A percentile compares a stretch with the other conserved stretches of the same genome.
phyloP scores from a whole-genome alignment of 1,140 invertebrate species.

The Aphelenchoides fujianensis region DNA sequence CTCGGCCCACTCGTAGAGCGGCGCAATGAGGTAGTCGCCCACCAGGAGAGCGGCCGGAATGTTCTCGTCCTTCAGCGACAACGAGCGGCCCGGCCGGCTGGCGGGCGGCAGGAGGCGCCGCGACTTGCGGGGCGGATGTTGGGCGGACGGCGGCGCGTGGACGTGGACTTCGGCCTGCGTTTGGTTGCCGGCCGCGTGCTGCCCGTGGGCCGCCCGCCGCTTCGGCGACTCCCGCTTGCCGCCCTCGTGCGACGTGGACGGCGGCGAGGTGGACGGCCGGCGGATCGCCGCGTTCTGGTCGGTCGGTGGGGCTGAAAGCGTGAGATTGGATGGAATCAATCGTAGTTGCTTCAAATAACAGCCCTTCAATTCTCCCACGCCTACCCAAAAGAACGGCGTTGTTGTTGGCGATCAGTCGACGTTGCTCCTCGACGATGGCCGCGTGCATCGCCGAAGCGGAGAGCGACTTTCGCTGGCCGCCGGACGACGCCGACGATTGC shows the following conservation, averaged over 20 bases:
- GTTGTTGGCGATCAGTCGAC: slow-evolving; percentile 17
- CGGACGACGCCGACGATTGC: slow-evolving; percentile 22
- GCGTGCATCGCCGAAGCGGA: slow-evolving; percentile 36
- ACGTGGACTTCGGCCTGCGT: no score
- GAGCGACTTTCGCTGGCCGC: slow-evolving; percentile 20
- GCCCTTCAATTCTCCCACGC: not conserved
- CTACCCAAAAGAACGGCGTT: slow-evolving; percentile 23
- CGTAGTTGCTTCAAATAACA: no score
- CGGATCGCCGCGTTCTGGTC: slow-evolving; percentile 4
- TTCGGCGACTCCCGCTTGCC: slow-evolving; percentile 13
- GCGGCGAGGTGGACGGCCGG: slow-evolving; percentile 43
- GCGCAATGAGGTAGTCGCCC: slow-evolving; percentile 61
- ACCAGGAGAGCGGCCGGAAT: slow-evolving; percentile 40
- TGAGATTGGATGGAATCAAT: no score
- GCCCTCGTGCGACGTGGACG: slow-evolving; percentile 2
- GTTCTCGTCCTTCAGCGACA: slow-evolving; percentile 39
- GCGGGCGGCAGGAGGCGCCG: not conserved
- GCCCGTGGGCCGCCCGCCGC: slow-evolving; percentile 16
- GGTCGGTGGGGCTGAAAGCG: slow-evolving; percentile 34
- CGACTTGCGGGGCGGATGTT: no score
- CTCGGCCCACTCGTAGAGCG: slow-evolving; percentile 55
- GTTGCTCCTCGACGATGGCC: slow-evolving; percentile 21
- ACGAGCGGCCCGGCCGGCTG: slow-evolving; percentile 25
- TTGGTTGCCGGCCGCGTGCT: not conserved
- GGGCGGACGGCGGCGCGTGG: no score